phyloP scores from a whole-genome alignment of 2,888 invertebrate genomes.

The Melipona beecheii region DNA sequence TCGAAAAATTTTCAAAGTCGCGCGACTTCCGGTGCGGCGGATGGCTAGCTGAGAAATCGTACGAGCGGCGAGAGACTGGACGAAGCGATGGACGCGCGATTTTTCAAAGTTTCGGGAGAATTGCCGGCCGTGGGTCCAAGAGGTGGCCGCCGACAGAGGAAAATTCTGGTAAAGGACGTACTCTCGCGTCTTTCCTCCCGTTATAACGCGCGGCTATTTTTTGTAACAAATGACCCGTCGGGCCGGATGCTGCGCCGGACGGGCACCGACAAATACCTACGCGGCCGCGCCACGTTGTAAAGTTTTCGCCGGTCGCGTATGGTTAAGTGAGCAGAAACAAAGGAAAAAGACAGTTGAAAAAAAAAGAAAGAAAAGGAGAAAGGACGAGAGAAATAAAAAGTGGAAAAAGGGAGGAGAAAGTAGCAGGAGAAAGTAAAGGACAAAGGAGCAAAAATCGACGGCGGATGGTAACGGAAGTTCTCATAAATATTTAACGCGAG shows the following conservation, averaged over 20 bases:
- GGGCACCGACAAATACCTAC: conserved; percentile 68
- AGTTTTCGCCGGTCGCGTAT: conserved; percentile 53
- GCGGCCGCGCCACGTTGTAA: conserved; percentile 40
- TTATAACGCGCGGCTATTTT: conserved; percentile 66
- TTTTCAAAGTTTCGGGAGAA: conserved; percentile 45
- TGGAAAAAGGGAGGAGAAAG: not conserved
- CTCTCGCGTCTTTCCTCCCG: conserved; percentile 53
- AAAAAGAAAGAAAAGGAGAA: not conserved
- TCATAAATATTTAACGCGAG: conserved; percentile 56
- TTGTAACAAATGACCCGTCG: conserved; percentile 69
- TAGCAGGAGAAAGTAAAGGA: not conserved
- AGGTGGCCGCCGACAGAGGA: conserved; percentile 44
- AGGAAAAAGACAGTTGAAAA: no score
- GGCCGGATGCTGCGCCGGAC: conserved; percentile 62
- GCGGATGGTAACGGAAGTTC: conserved; percentile 28
- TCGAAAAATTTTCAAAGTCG: conserved; percentile 6
- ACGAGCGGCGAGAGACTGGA: not conserved
- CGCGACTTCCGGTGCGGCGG: conserved; percentile 16
- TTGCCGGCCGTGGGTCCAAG: not conserved
- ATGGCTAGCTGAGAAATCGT: conserved; percentile 18
- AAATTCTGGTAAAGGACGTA: conserved; percentile 60
- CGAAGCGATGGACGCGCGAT: not conserved
- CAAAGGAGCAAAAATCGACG: conserved; percentile 5
- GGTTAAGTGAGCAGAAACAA: not conserved
- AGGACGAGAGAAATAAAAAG: not conserved